Base-by-base conservation (phyloP, 2,888 invertebrate species). In the Ectemnius cavifrons region DNA sequence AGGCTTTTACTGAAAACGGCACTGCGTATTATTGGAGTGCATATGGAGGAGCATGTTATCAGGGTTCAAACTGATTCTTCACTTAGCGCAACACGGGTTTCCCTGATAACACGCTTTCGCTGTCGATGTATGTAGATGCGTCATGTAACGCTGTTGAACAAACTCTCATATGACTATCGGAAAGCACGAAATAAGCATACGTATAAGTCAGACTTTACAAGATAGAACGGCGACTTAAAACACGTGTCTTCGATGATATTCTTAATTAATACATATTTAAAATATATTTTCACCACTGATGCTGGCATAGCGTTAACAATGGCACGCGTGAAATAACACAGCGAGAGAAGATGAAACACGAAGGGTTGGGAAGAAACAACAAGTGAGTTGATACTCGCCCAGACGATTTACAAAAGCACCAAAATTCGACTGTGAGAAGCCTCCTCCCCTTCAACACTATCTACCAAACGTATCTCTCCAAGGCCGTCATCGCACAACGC, bases 401-500 rank as follows among this genome's bases (percentile, higher is more conserved):
- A 79, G 79, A 86, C 86, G 80, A 85, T 81, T 84, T 82, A 83
- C 83, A 84, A 75, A 85, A 86, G 85, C 86, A 76, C 79, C 71
- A 74, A 76, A 63, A 77, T 37, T 37, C 37, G 37, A 11, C 0
- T 73, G 23, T 80, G 58, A 57, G 78, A 80, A 81, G 74, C 79
- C 75, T 59, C 65, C 58, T 65, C 47, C 64, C 47, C 64, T 45
- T 75, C 67, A 65, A 71, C 62, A 16, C 63, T 63, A 56, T 67
- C 65, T 6, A 37, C 37, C 8, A 67, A 62, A 71, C 63, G 28
- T 64, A 52, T 73, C 71, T 64, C 69, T 69, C 77, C 82, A 81
- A 81, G 75, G 79, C 79, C 79, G 79, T 61, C 60, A n/a, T 61
- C 63, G 56, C 37, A 37, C 69, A 58, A 75, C 64, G 23, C 37